Evolutionary conservation across 2,797 vertebrate species (phyloP).

Genomic region (Pseudochirops corinnae): DNA sequence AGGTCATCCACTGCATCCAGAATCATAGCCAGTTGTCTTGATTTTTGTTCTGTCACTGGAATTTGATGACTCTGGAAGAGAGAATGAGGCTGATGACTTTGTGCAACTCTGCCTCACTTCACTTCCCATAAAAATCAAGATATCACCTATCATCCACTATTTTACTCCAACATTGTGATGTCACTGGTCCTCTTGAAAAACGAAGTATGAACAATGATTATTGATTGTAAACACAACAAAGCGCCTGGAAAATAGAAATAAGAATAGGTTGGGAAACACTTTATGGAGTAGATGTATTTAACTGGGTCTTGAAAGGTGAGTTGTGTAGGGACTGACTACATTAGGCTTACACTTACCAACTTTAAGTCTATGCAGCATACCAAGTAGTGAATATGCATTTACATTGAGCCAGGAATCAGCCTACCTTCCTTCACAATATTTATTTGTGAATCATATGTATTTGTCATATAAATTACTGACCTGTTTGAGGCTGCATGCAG

Average conservation of each 20-base stretch:
- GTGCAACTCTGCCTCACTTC: no score
- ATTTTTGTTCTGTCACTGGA: no score
- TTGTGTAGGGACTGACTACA: not conserved
- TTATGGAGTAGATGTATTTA: not conserved
- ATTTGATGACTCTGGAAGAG: no score
- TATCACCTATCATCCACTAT: no score
- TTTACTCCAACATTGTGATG: no score
- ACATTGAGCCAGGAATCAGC: not conserved
- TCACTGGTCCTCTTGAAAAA: not conserved
- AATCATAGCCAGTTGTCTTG: no score
- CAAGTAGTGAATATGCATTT: not conserved
- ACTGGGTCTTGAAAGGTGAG: not conserved
- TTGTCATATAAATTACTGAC: not conserved
- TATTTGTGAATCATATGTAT: not conserved
- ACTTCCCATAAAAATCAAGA: no score
- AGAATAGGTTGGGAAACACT: not conserved
- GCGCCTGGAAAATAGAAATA: not conserved
- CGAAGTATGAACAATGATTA: not conserved
- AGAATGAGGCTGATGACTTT: no score
- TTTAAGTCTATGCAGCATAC: not conserved
- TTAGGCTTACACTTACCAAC: not conserved
- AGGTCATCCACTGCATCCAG: no score
- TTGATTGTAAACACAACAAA: not conserved
- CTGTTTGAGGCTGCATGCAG: not conserved
- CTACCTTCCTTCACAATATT: not conserved